Evolutionary conservation across 2,113 vertebrate species (phyloP).

Genomic region (Raja brachyura): DNA sequence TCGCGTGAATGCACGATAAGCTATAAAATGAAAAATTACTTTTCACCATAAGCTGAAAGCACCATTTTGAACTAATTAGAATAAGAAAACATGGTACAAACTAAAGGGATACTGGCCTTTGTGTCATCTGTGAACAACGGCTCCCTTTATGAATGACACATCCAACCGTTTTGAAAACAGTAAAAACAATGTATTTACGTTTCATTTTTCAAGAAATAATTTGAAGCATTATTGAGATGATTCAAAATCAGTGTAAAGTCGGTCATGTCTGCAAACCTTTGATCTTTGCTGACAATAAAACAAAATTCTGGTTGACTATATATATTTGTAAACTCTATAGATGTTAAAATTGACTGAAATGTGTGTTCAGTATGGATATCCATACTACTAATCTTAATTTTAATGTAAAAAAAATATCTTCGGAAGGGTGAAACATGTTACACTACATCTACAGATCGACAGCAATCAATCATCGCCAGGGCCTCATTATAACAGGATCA

Average conservation of each 20-base stretch:
- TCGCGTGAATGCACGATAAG: not conserved
- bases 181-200: not conserved
- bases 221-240: constrained; percentile 10
- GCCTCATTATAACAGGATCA: not conserved
- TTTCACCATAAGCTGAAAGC: not conserved
- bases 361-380: not conserved
- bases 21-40: not conserved
- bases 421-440: not conserved
- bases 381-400: not conserved
- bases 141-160: not conserved
- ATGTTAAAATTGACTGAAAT: not conserved
- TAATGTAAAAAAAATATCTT: not conserved
- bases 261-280: constrained; percentile 2
- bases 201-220: not conserved
- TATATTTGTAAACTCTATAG: not conserved
- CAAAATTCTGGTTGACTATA: not conserved
- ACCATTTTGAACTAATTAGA: not conserved
- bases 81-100: not conserved
- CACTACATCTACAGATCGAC: not conserved
- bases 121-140: not conserved
- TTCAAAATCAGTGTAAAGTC: not conserved
- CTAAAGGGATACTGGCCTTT: not conserved
- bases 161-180: not conserved
- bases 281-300: not conserved
- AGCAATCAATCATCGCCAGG: not conserved